Percentiles rank a stretch among this genome's conserved stretches.
Evolutionary conservation across 2,888 invertebrate species (phyloP).

Genomic region (Kryphioiulus occultus): DNA sequence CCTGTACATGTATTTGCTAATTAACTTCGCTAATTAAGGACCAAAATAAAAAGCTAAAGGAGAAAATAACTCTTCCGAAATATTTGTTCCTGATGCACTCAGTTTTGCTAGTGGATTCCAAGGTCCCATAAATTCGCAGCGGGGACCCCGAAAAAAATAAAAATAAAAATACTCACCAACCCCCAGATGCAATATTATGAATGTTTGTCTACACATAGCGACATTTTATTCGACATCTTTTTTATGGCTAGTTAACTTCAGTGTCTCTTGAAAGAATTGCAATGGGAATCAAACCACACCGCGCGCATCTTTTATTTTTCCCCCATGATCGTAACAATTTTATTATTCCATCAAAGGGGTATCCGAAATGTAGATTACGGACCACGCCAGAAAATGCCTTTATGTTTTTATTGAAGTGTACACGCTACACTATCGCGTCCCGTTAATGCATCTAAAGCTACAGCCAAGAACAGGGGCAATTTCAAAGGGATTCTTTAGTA

Average conservation of each 20-base stretch:
- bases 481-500: constrained; percentile 1
- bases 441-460: background rate
- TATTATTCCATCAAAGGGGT: constrained; percentile 40
- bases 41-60: background rate
- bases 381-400: constrained; percentile 36
- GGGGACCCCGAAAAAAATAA: background rate
- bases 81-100: no score
- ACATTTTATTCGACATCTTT: constrained; percentile 39
- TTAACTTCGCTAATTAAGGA: constrained; percentile 13
- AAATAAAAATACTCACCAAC: background rate
- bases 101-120: background rate
- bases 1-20: background rate
- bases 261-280: constrained; percentile 36
- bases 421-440: constrained; percentile 1
- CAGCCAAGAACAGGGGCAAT: background rate
- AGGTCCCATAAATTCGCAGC: background rate
- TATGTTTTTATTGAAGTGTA: constrained; percentile 35
- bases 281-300: constrained; percentile 32
- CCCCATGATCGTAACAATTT: constrained; percentile 39
- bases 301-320: constrained; percentile 33
- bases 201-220: constrained; percentile 39
- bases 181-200: constrained; percentile 16
- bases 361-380: constrained; percentile 33
- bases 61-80: background rate
- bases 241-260: constrained; percentile 40